Conservation (phyloP, 1,140 invertebrate species). For the Drosophila trapezifrons region DNA sequence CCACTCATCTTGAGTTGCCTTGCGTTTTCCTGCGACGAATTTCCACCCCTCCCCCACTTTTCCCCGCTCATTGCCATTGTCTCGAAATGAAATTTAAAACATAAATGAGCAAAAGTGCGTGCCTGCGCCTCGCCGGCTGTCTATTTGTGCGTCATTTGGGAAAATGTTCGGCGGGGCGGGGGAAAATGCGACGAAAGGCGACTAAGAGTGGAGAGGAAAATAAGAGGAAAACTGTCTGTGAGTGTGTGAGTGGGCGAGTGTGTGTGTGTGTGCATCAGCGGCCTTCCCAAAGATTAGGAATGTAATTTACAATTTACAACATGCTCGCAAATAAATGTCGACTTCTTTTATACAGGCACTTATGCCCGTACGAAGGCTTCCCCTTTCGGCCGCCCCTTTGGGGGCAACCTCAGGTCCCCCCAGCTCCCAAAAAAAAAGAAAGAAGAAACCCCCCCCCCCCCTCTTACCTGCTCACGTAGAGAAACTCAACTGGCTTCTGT, state of each 20-base stretch:
- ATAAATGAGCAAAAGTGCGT: conserved; percentile 82
- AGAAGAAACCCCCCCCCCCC: conserved; percentile 3
- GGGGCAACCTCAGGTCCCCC: neutral
- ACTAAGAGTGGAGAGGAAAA: conserved; percentile 1
- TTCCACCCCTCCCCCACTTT: neutral
- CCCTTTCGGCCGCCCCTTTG: neutral
- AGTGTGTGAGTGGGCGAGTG: neutral
- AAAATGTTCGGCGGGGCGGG: conserved; percentile 2
- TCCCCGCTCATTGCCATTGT: conserved; percentile 36
- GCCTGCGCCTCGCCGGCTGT: conserved; percentile 50
- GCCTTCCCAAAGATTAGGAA: conserved; percentile 76
- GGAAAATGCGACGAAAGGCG: neutral
- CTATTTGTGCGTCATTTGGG: conserved; percentile 58
- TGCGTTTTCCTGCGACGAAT: conserved; percentile 6
- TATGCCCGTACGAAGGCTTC: conserved; percentile 50
- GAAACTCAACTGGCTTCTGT: conserved; percentile 35
- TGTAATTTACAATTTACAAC: conserved; percentile 83
- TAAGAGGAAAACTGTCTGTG: conserved; percentile 36
- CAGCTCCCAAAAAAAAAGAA: conserved; percentile 8
- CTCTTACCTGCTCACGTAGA: conserved; percentile 35
- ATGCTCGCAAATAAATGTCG: conserved; percentile 83
- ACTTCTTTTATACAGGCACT: conserved; percentile 81
- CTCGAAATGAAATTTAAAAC: conserved; percentile 79
- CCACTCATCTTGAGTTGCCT: conserved; percentile 32
- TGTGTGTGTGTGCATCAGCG: conserved; percentile 24